Base-by-base conservation (phyloP, 1,140 invertebrate genomes). In the Scylla paramamosain region DNA sequence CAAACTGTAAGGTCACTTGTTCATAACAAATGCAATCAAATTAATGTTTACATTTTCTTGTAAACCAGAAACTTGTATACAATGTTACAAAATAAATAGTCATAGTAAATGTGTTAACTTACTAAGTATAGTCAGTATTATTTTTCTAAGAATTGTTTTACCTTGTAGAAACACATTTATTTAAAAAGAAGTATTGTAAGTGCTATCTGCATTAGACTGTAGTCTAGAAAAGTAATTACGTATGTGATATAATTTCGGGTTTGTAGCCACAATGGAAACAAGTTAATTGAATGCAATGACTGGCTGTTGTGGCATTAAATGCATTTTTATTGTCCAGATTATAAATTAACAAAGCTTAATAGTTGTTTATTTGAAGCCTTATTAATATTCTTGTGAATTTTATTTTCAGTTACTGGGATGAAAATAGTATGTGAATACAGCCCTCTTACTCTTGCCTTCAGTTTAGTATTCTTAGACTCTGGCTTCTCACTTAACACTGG, bases 61-160 rank as follows among this genome's bases (percentile, higher is more conserved):
- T n/a, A 77, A 77, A n/a, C 67, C 67, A 77, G 67, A 77, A n/a
- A n/a, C 67, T 77, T 77, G 67, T n/a, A 77, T 77, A n/a, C 67
- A 77, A 77, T n/a, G 8, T 77, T n/a, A 77, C 67, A 77, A 77
- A 77, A 77, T 25, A n/a, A 20, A 12, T 59, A 12, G 10, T 59
- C 10, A 59, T 8, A 59, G 16, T 77, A n/a, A 77, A 77, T 77
- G 20, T 77, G 67, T 77, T n/a, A 77, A 77, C 67, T 77, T 20
- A 25, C 8, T 77, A 25, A 77, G 67, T 77, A n/a, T 77, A 77
- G 67, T n/a, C 67, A 77, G 67, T 77, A 77, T 77, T 77, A 77
- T 77, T 77, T 77, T 77, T 77, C 67, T 77, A 77, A 77, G n/a
- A n/a, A n/a, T 77, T 77, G 67, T 77, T 25, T 77, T 77, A n/a